Evolutionary conservation across 2,888 invertebrate species (phyloP), one percentile per base, ranked within the genome.

Genomic region (Tachystola acroxantha): DNA sequence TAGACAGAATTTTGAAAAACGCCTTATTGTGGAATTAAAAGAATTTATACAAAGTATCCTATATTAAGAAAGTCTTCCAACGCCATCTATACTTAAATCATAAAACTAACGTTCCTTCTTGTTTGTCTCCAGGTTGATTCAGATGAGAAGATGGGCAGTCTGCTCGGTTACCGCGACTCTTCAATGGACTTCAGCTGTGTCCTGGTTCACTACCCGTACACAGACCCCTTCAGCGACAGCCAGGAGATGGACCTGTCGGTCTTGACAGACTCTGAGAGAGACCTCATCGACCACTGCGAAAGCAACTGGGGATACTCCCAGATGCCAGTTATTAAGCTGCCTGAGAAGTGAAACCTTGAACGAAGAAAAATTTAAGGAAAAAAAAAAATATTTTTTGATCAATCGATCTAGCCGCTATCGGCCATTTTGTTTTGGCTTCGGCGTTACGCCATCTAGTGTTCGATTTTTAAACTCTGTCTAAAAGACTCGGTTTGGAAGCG

Each of bases 261-360:
- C 9, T 71, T 92, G 31, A 89, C 91, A 0, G 89, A 89, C 16
- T 70, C 89, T 0, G 93, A 93, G 57, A 89, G 88, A 56, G 82
- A 88, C 33, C 57, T 93, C 48, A 88, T 92, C 14, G 91, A 92
- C 46, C 90, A 91, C 63, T 93, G 92, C 57, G 92, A 92, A 57
- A 86, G 87, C 43, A 90, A 89, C 41, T 89, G 91, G 88, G 91
- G 90, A 45, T 88, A 88, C 53, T 85, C 88, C 22, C 89, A 90
- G 45, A 81, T 89, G 48, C 92, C 92, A 41, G 88, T 92, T 37
- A 88, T 93, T 45, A 89, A 91, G 66, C 68, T 93, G 33, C 93
- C 93, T 2, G 88, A 87, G 59, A 89, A 89, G 84, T 90, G 90
- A 88, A 76, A 10, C 1, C n/a, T 46, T 10, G 33, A 34, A 29